Base-by-base conservation (phyloP, 1,140 invertebrate species). In the Littorina saxatilis region DNA sequence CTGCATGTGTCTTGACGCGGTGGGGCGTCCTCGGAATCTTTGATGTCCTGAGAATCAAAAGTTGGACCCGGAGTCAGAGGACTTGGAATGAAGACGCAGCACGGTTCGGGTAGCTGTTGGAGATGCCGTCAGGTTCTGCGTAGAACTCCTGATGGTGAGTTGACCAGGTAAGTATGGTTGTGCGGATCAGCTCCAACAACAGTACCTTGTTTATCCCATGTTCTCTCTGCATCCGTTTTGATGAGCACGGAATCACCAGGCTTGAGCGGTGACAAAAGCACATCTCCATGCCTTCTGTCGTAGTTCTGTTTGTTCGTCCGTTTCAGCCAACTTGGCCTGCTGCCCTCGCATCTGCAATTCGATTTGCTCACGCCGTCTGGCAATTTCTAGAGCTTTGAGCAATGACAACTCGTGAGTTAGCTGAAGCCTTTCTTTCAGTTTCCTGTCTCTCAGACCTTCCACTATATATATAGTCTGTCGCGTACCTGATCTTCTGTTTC, bases 251-350 rank as follows among this genome's bases (percentile, higher is more conserved):
- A 11, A 15, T 20, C 27, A 43, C 35, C 39, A 17, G 20, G 20
- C 9, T 20, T 20, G 29, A 13, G 27, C 17, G 11, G 37, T 75
- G 39, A 39, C 17, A 35, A 13, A 20, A 15, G 17, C n/a, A 27
- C 9, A 50, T 9, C 9, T 17, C 37, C 17, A 27, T 39, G 27
- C 9, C 4, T 50, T 27, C 13, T 20, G 17, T 75, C 39, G 4
- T 27, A 3, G 17, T 11, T 29, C n/a, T n/a, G 55, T n/a, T 58
- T 58, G 20, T 5, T 50, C 47, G 20, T 50, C 47, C 20, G 20
- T 20, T 50, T 50, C 9, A 66, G 81, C 72, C 40, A n/a, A n/a
- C n/a, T 40, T n/a, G 58, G 77, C 76, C 47, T 27, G 35, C 61
- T 79, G 61, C n/a, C 29, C 61, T 35, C 39, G 17, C n/a, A 66